Evolutionary conservation across 1,140 invertebrate genomes (phyloP).

Genomic region (Atta colombica): DNA sequence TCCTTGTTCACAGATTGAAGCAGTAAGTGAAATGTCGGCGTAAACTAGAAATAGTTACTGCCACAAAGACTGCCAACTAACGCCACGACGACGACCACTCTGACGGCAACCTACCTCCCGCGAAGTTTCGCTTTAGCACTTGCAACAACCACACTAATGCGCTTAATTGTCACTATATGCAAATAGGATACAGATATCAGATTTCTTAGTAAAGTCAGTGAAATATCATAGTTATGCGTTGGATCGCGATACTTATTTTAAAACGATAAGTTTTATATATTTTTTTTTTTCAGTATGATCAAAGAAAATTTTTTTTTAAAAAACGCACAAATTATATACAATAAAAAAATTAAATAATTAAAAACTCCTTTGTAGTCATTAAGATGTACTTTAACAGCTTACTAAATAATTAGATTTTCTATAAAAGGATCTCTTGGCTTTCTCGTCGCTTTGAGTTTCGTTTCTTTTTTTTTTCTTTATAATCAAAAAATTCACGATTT

Average conservation of each 20-base stretch:
- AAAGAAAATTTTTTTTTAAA: not conserved
- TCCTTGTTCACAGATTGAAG: slow-evolving; percentile 62
- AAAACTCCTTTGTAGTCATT: not conserved
- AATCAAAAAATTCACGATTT: not conserved
- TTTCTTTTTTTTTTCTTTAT: not conserved
- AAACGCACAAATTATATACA: not conserved
- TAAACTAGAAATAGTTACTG: slow-evolving; percentile 70
- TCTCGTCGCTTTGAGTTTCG: not conserved
- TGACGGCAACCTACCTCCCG: slow-evolving; percentile 45
- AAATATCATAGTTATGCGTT: slow-evolving; percentile 7
- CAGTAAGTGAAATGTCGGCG: slow-evolving; percentile 61
- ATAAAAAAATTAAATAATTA: not conserved
- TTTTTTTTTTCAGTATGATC: not conserved
- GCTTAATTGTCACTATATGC: slow-evolving; percentile 67
- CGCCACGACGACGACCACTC: slow-evolving; percentile 64
- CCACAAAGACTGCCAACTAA: slow-evolving; percentile 68
- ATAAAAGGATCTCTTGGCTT: not conserved
- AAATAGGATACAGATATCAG: slow-evolving; percentile 20
- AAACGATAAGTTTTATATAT: not conserved
- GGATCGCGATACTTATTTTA: not conserved
- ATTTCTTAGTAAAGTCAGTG: slow-evolving; percentile 28
- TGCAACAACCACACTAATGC: slow-evolving; percentile 50
- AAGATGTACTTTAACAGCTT: not conserved
- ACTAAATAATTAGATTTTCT: not conserved
- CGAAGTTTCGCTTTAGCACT: slow-evolving; percentile 35